A percentile compares a stretch with the other conserved stretches of the same genome.
Evolutionary conservation across 2,888 invertebrate species (phyloP).

Genomic region (Oscheius sp.): DNA sequence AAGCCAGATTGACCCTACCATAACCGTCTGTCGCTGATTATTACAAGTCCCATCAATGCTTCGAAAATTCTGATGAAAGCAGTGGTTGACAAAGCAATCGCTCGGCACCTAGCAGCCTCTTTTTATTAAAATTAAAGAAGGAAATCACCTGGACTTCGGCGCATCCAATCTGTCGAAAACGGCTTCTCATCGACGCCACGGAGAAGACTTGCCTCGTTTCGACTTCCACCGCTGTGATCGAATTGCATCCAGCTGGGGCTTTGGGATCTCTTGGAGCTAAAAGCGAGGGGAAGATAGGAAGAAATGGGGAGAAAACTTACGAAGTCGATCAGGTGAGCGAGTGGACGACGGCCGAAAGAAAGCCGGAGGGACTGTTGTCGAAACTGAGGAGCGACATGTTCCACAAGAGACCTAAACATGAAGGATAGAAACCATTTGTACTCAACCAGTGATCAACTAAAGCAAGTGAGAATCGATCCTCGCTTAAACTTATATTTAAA

Average conservation of each 20-base stretch:
- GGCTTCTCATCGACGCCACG: conserved; percentile 5
- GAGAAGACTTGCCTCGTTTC: conserved; percentile 34
- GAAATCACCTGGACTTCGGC: conserved; percentile 33
- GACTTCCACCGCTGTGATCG: conserved; percentile 43
- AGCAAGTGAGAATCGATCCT: not conserved
- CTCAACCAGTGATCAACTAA: not conserved
- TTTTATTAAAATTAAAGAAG: no score
- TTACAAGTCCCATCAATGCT: conserved; percentile 94
- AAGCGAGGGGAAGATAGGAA: not conserved
- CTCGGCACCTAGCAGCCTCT: conserved; percentile 36
- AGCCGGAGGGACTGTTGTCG: conserved; percentile 21
- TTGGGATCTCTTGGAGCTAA: conserved; percentile 20
- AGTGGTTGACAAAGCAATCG: conserved; percentile 61
- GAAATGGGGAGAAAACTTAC: not conserved
- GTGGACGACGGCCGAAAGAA: not conserved
- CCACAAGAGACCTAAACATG: conserved; percentile 24
- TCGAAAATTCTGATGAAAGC: conserved; percentile 76
- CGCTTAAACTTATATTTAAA: no score
- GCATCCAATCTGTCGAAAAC: conserved; percentile 28
- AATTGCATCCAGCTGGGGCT: conserved; percentile 39
- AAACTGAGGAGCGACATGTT: not conserved
- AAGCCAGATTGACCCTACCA: not conserved
- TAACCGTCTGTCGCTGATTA: conserved; percentile 74
- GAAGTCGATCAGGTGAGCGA: conserved; percentile 15
- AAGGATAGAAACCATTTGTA: no score